Conservation (phyloP, 2,797 vertebrate species). For the Helicolenus hilgendorfi region DNA sequence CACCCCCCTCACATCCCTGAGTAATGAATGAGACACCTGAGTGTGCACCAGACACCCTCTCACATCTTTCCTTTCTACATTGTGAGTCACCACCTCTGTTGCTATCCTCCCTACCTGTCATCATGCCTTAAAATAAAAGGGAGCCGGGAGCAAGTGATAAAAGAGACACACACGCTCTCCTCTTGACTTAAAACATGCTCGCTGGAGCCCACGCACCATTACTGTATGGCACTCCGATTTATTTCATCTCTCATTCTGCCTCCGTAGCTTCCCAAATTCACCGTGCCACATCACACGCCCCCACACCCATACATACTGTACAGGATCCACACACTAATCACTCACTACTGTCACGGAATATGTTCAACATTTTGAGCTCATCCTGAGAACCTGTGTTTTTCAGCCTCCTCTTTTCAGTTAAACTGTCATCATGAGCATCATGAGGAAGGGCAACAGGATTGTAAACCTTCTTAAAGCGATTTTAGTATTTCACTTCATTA, state of each 20-base stretch:
- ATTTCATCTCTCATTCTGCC: conserved; percentile 59
- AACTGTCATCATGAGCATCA: conserved; percentile 31
- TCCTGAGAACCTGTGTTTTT: conserved; percentile 13
- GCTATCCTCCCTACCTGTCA: conserved; percentile 71
- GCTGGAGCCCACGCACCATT: conserved; percentile 73
- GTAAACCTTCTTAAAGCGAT: background rate
- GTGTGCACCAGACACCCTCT: conserved; percentile 28
- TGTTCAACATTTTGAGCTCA: conserved; percentile 24
- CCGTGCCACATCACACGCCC: background rate
- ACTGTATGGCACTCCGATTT: conserved; percentile 72
- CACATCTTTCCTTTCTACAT: conserved; percentile 32
- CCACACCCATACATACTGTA: background rate
- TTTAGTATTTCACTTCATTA: background rate
- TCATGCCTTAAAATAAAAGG: conserved; percentile 70
- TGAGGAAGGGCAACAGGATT: background rate
- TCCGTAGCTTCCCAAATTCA: conserved; percentile 23
- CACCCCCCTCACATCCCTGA: background rate
- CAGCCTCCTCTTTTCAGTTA: background rate
- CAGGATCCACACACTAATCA: conserved; percentile 19
- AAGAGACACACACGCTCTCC: conserved; percentile 59
- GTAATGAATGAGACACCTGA: conserved; percentile 56
- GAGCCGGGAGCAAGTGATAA: conserved; percentile 60
- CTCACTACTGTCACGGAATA: conserved; percentile 10
- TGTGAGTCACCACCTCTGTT: conserved; percentile 62
- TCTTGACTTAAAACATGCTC: conserved; percentile 73